Base-by-base conservation (phyloP, 1,140 invertebrate genomes). In the Drosophila sp. region DNA sequence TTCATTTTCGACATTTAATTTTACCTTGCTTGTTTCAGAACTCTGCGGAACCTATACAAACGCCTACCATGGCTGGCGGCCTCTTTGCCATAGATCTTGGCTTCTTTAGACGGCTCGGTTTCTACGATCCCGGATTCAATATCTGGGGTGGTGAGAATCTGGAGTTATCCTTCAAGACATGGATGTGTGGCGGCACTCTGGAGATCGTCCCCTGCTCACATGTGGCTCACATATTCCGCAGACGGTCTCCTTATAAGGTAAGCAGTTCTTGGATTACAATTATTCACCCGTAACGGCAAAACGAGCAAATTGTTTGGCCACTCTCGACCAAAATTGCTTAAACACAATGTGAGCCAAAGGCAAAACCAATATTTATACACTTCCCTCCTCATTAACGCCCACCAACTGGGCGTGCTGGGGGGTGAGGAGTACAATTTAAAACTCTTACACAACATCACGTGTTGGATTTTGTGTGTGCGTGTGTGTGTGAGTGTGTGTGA, bases 61-160 rank as follows among this genome's bases (percentile, higher is more conserved):
- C 97, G 50, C 98, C 98, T 0, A 99, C 98, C 0, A 99, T 99
- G 98, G 98, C 98, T 5, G 98, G 95, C 35, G 95, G 95, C 2
- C 91, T 95, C 0, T 95, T 95, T 76, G 94, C 94, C 40, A 95
- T 95, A 38, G 94, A 95, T 89, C 94, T 95, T 79, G 93, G 94
- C 62, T 99, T 98, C 93, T 99, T 99, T 92, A 96, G 98, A 91
- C 94, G 95, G 66, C 94, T 99, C 0, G 99, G 99, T 38, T 98
- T 97, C 23, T 99, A 99, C 91, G 99, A 99, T 93, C 97, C 96
- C 40, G 99, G 98, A 23, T 99, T 99, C 92, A 98, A 99, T 92
- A 99, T 99, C 76, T 99, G 98, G 98, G 99, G 99, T 64, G 98
- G 96, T 8, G 98, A 99, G 91, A 98, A 99, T 93, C 93, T 99